Evolutionary conservation across 2,888 invertebrate species (phyloP).

Genomic region (Netelia inedita): DNA sequence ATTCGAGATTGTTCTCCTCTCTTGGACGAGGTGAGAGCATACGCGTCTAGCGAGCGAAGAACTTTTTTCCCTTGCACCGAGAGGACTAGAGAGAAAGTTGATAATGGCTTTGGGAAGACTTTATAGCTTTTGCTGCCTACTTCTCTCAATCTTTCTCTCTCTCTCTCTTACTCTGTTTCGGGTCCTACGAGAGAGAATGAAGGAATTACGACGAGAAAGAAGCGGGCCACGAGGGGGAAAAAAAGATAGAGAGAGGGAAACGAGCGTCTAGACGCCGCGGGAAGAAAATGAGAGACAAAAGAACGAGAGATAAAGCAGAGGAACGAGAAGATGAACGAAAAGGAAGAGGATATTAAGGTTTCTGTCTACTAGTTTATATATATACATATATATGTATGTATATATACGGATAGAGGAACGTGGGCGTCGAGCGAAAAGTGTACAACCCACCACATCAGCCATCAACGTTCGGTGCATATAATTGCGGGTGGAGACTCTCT

Average conservation of each 20-base stretch:
- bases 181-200: constrained; percentile 25
- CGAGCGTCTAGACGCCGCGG: constrained; percentile 54
- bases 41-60: constrained; percentile 21
- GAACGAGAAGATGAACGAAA: constrained; percentile 27
- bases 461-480: constrained; percentile 54
- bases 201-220: constrained; percentile 5
- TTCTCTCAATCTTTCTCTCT: constrained; percentile 69
- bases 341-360: constrained; percentile 32
- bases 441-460: constrained; percentile 45
- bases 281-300: constrained; percentile 48
- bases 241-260: constrained; percentile 14
- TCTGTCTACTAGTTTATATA: constrained; percentile 42
- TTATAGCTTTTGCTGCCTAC: constrained; percentile 70
- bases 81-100: constrained; percentile 68
- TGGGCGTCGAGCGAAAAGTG: constrained; percentile 60
- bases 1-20: constrained; percentile 38
- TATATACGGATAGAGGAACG: constrained; percentile 25
- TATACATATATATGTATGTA: background rate
- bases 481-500: constrained; percentile 55
- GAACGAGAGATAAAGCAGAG: constrained; percentile 16
- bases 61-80: constrained; percentile 39
- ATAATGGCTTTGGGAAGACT: constrained; percentile 76
- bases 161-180: constrained; percentile 39
- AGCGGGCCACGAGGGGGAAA: background rate
- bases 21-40: constrained; percentile 32